Percentiles rank a stretch among this genome's conserved stretches.
Evolutionary conservation across 2,888 invertebrate species (phyloP).

Genomic region (Criorhina ranunculi): DNA sequence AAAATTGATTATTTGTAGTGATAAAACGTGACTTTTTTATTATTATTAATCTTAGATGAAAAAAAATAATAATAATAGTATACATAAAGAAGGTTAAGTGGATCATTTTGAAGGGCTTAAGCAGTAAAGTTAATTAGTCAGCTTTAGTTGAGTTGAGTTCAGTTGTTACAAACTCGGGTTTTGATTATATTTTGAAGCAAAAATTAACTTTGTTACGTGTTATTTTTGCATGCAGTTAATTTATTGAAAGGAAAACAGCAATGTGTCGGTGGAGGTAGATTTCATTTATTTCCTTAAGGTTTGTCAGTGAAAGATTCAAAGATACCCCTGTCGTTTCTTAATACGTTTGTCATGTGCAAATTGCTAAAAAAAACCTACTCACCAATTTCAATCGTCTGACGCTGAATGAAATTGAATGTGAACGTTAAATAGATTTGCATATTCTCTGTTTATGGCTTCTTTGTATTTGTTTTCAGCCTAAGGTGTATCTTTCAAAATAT

Average conservation of each 20-base stretch:
- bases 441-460: no score
- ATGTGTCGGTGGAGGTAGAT: background rate
- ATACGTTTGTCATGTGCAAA: no score
- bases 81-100: slow-evolving; percentile 59
- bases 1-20: slow-evolving; percentile 73
- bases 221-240: background rate
- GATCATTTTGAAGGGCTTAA: slow-evolving; percentile 55
- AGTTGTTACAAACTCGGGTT: background rate
- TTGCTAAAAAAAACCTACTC: no score
- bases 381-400: no score
- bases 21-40: slow-evolving; percentile 61
- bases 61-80: slow-evolving; percentile 46
- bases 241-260: no score
- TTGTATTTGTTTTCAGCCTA: no score
- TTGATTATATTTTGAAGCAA: background rate
- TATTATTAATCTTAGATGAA: slow-evolving; percentile 54
- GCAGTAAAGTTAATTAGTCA: slow-evolving; percentile 30
- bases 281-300: no score
- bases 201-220: background rate
- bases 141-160: slow-evolving; percentile 22
- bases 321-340: no score
- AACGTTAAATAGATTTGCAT: no score
- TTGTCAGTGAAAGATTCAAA: no score
- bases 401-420: no score
- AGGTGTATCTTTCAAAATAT: no score